Conservation (phyloP, 2,888 invertebrate species). For the Imbricaverruca yamaguchii region DNA sequence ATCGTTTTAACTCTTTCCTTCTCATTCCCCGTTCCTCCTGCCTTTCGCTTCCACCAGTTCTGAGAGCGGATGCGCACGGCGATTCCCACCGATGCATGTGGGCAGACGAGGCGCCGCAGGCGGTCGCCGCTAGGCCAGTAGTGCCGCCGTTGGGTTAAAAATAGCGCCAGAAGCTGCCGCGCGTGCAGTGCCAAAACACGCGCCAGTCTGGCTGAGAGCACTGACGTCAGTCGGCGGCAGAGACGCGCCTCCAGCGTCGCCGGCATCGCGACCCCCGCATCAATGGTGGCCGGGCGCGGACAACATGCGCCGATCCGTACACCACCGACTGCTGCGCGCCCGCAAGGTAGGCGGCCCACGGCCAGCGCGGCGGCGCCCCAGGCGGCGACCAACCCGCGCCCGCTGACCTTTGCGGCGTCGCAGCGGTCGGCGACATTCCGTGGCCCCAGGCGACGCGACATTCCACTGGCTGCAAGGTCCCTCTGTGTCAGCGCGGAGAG, state of each 20-base stretch:
- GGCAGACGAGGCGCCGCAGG: no score
- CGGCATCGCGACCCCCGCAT: no score
- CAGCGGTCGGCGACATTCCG: slow-evolving; percentile 46
- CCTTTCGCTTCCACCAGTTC: no score
- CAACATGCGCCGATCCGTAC: neutral
- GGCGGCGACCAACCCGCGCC: neutral
- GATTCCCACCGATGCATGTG: no score
- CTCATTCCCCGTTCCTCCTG: no score
- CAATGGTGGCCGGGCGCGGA: no score
- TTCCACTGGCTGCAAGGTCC: slow-evolving; percentile 39
- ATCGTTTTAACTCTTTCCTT: no score
- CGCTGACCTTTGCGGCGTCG: neutral
- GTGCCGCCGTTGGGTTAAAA: neutral
- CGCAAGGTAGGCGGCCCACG: slow-evolving; percentile 1
- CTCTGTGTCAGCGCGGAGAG: no score
- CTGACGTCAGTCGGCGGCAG: neutral
- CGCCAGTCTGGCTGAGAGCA: neutral
- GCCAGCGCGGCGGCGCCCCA: neutral
- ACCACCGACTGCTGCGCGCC: neutral
- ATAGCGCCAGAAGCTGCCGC: neutral
- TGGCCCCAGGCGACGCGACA: slow-evolving; percentile 49
- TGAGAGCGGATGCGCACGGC: no score
- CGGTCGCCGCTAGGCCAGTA: neutral
- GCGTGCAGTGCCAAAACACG: neutral
- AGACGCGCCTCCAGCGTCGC: no score